Conservation (phyloP, 2,113 vertebrate genomes). For the Hemiprocne comata region DNA sequence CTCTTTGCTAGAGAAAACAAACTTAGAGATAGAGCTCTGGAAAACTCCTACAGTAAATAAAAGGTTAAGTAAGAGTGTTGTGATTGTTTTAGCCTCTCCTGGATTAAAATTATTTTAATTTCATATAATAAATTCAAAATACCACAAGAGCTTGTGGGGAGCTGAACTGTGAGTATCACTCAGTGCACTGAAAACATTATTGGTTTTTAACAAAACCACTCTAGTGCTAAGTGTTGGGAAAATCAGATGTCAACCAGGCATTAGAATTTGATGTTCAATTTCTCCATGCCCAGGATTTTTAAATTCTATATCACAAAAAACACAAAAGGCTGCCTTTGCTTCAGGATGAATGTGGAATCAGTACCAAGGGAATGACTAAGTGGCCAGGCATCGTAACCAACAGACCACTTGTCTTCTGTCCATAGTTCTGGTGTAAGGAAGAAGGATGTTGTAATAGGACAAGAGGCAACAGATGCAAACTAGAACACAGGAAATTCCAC, state of each 20-base stretch:
- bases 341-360: neutral
- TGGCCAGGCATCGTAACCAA: neutral
- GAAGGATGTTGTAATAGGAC: too few relatives aligned
- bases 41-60: neutral
- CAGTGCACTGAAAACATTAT: neutral
- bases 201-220: neutral
- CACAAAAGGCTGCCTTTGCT: neutral
- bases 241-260: neutral
- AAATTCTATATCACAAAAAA: neutral
- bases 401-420: neutral
- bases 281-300: neutral
- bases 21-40: neutral
- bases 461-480: too few relatives aligned
- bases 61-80: neutral
- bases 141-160: neutral
- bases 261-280: neutral
- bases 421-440: too few relatives aligned
- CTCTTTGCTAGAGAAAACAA: neutral
- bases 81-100: neutral
- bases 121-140: neutral
- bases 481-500: too few relatives aligned
- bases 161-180: neutral
- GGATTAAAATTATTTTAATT: conserved; percentile 5
- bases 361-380: neutral
- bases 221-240: neutral